phyloP scores from a whole-genome alignment of 2,888 invertebrate species.

The Lomographa bimaculata region DNA sequence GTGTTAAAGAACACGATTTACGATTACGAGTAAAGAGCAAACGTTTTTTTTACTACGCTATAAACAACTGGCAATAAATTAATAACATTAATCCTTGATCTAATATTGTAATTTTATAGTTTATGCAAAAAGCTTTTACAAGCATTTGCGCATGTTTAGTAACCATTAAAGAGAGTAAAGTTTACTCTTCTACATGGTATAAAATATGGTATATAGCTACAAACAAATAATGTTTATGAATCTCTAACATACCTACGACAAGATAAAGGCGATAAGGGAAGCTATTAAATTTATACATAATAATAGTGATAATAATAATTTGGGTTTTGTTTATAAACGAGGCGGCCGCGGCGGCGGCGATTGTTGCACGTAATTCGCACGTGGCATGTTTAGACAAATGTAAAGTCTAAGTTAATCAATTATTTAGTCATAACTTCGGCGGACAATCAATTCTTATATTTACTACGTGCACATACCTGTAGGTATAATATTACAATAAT shows the following conservation, averaged over 20 bases:
- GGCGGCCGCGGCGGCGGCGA: too few species aligned
- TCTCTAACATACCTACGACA: constrained; percentile 13
- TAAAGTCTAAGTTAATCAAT: too few species aligned
- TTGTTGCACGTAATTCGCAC: constrained; percentile 17
- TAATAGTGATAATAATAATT: constrained; percentile 25
- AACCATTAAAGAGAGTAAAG: constrained; percentile 14
- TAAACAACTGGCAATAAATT: constrained; percentile 13
- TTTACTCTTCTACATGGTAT: constrained; percentile 9
- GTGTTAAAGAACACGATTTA: constrained; percentile 9
- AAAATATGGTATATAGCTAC: constrained; percentile 8
- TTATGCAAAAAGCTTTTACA: constrained; percentile 10
- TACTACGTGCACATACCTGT: too few species aligned
- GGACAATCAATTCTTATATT: too few species aligned
- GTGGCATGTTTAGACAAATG: constrained; percentile 8
- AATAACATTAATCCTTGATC: constrained; percentile 15
- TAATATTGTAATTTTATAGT: constrained; percentile 17
- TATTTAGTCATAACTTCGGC: too few species aligned
- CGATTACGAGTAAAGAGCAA: constrained; percentile 4
- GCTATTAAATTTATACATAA: constrained; percentile 18
- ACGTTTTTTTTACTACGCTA: constrained; percentile 11
- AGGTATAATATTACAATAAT: too few species aligned
- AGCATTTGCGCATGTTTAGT: constrained; percentile 17
- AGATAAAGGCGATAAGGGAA: constrained; percentile 23
- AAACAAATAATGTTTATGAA: constrained; percentile 20
- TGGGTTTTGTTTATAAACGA: constrained; percentile 22